These are phyloP conservation scores for Eudasyphora cyanicolor DNA, from an alignment of 2,888 invertebrate species.

Conservation along the genomic window DNA sequence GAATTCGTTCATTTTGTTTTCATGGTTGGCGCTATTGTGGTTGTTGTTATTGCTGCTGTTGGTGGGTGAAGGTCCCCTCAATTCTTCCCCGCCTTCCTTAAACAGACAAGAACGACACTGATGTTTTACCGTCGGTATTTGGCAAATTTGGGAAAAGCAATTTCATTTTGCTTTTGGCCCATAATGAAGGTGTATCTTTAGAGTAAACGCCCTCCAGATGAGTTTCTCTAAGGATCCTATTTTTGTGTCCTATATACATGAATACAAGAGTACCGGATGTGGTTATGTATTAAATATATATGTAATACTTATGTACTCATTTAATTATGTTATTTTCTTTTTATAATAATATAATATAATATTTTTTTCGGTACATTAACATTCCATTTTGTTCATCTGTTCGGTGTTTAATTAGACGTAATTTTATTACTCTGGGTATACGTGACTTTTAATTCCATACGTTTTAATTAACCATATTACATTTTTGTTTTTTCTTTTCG, in stretches of 20 bases:
- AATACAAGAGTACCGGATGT: not conserved
- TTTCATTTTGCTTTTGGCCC: not conserved
- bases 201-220: not conserved
- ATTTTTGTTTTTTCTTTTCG: not conserved
- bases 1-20: slow-evolving; percentile 39
- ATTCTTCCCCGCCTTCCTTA: too few species aligned
- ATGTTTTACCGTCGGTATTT: slow-evolving; percentile 29
- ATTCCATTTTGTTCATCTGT: not conserved
- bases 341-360: not conserved
- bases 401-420: slow-evolving; percentile 8
- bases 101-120: not conserved
- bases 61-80: not conserved
- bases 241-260: not conserved
- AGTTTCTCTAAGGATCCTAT: not conserved
- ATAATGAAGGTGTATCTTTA: not conserved
- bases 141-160: not conserved
- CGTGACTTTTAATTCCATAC: slow-evolving; percentile 38
- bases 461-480: slow-evolving; percentile 32
- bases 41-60: slow-evolving; percentile 14
- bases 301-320: not conserved
- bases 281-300: not conserved
- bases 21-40: slow-evolving; percentile 3
- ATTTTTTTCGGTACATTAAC: not conserved
- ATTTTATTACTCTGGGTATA: slow-evolving; percentile 12
- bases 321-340: slow-evolving; percentile 15